Percentiles rank a stretch among this genome's conserved stretches.
phyloP scores from a whole-genome alignment of 2,113 vertebrate genomes.

The Hypomesus transpacificus region DNA sequence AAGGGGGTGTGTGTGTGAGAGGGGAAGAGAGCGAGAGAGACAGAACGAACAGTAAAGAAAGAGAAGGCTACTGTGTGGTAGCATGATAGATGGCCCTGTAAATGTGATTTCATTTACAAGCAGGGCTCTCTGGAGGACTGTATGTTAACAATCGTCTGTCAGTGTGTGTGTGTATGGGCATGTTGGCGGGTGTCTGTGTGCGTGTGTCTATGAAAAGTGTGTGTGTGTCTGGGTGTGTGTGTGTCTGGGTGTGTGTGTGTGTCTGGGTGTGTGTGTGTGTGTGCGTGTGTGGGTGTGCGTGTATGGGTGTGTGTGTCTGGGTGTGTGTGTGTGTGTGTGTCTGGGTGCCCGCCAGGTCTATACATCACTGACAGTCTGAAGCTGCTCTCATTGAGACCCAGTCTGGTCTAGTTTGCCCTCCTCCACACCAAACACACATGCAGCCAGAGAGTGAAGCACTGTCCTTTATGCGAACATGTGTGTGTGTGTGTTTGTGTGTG shows the following conservation, averaged over 20 bases:
- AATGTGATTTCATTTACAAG: conserved; percentile 15
- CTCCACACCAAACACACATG: neutral
- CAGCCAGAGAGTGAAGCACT: neutral
- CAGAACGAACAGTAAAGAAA: neutral
- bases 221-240: too few relatives aligned
- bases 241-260: too few relatives aligned
- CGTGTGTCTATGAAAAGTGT: too few relatives aligned
- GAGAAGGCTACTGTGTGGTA: conserved; percentile 22
- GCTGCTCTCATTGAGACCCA: neutral
- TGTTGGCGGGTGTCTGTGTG: neutral
- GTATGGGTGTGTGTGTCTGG: neutral
- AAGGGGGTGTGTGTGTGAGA: neutral
- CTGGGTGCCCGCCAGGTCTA: neutral
- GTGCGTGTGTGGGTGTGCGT: too few relatives aligned
- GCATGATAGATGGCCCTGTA: conserved; percentile 39
- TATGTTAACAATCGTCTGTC: conserved; percentile 39
- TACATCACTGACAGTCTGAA: neutral
- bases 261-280: too few relatives aligned
- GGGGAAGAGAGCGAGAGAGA: neutral
- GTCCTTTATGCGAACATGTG: too few relatives aligned
- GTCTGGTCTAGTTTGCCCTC: neutral
- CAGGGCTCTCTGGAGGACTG: conserved; percentile 30
- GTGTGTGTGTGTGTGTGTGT: neutral
- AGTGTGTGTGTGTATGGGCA: conserved; percentile 2
- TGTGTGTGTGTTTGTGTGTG: neutral